These are phyloP conservation scores for Protobothrops flavoviridis DNA, from an alignment of 2,113 vertebrate genomes.

Conservation along the genomic window DNA sequence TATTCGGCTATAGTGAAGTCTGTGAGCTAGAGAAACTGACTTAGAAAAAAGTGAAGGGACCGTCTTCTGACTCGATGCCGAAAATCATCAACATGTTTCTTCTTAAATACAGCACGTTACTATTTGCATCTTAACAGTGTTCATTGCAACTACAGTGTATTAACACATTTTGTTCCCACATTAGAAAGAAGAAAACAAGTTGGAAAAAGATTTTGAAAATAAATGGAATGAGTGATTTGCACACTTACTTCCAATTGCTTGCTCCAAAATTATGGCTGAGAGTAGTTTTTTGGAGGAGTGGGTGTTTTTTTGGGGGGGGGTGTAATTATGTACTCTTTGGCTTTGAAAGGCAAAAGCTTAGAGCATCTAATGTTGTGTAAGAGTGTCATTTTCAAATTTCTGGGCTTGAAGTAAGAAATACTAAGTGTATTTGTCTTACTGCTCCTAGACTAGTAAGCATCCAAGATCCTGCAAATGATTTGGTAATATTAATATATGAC, in stretches of 20 bases:
- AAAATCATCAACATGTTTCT: background rate
- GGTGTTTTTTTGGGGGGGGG: background rate
- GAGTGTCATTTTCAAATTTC: background rate
- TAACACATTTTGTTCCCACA: background rate
- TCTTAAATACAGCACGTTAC: background rate
- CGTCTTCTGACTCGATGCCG: background rate
- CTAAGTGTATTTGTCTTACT: background rate
- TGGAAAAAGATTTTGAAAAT: background rate
- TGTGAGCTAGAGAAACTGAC: background rate
- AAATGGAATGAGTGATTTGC: background rate
- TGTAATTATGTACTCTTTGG: background rate
- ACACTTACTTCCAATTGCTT: background rate
- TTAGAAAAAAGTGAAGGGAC: background rate
- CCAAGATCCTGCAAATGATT: background rate
- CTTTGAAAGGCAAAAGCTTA: background rate
- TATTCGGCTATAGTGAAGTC: background rate
- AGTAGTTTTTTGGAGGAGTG: background rate
- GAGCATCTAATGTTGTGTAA: background rate
- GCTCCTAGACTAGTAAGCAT: background rate
- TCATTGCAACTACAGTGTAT: background rate
- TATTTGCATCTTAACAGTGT: background rate
- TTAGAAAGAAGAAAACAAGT: background rate
- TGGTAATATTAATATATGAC: background rate
- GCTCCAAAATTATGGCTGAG: background rate
- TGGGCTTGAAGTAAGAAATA: background rate